Base-by-base conservation (phyloP, 2,113 vertebrate genomes). In the Morone chrysops region DNA sequence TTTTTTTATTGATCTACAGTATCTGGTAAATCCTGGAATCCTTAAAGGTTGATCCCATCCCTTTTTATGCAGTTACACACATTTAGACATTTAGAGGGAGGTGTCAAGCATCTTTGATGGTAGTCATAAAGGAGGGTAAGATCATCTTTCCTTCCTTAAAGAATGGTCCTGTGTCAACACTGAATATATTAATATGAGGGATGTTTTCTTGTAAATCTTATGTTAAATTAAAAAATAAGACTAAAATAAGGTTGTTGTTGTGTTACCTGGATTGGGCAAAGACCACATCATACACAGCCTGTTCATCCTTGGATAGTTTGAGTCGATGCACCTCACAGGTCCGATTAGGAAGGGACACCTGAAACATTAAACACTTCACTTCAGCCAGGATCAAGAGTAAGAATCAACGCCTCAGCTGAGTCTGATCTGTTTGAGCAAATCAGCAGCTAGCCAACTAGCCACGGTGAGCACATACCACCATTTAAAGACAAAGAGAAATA, bases 251-350 rank as follows among this genome's bases (percentile, higher is more conserved):
- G 31, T 31, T 31, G 65, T 25, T 5, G n/a, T 13, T 22, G 1
- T 48, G 5, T 25, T 93, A 99, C 98, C 96, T 97, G 76, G 97
- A 99, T 65, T 94, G 96, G 76, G 96, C 95, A 78, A 98, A 98
- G 36, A 99, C 92, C 59, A 99, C 96, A 6, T 95, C 95, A 22
- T 99, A 99, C 38, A 99, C 96, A 1, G 95, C 87, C 86, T 96
- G 92, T 65, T 99, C 98, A 1, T 98, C 95, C 73, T 93, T 83
- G n/a, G 96, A 97, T 71, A 99, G 96, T 74, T 95, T 96, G 78
- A 99, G 91, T 4, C 38, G 94, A 90, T 99, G 97, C 54, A 97
- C 62, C 80, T 87, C 89, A 0, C 86, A 96, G n/a, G 83, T 93
- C 13, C 96, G 96, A 65, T 93, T 94, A 7, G 98, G 98, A 57